Evolutionary conservation across 2,113 vertebrate genomes (phyloP).

Genomic region (Balaenoptera acutorostrata): DNA sequence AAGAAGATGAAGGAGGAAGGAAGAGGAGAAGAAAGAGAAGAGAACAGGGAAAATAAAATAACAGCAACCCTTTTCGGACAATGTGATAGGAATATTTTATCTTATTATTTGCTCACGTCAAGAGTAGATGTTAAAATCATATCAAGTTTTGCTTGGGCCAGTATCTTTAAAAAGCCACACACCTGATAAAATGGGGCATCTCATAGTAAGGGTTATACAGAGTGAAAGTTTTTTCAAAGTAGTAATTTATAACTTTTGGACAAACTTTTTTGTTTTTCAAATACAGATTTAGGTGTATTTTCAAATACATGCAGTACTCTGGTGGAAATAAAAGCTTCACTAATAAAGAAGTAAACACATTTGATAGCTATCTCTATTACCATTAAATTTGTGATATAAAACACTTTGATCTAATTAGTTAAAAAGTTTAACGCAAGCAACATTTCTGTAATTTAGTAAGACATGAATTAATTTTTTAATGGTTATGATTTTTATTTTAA

Average conservation of each 20-base stretch:
- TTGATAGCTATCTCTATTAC: background rate
- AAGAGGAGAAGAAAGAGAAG: background rate
- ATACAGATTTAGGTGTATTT: background rate
- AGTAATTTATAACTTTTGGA: background rate
- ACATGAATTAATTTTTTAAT: background rate
- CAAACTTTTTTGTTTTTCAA: background rate
- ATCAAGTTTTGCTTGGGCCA: background rate
- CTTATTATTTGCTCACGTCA: background rate
- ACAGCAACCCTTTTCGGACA: background rate
- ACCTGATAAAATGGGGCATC: background rate
- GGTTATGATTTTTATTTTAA: background rate
- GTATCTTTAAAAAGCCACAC: background rate
- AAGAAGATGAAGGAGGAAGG: background rate
- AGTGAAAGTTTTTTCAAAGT: background rate
- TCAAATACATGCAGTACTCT: background rate
- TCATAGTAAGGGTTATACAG: background rate
- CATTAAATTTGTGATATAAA: background rate
- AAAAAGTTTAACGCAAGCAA: background rate
- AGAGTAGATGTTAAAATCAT: background rate
- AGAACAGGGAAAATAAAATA: background rate
- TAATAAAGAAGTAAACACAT: background rate
- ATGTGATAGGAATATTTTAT: background rate
- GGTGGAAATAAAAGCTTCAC: background rate
- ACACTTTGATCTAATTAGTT: background rate
- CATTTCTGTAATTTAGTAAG: background rate